Percentiles rank a stretch among this genome's conserved stretches.
phyloP scores from a whole-genome alignment of 1,140 invertebrate genomes.

The Antheraea mylitta region DNA sequence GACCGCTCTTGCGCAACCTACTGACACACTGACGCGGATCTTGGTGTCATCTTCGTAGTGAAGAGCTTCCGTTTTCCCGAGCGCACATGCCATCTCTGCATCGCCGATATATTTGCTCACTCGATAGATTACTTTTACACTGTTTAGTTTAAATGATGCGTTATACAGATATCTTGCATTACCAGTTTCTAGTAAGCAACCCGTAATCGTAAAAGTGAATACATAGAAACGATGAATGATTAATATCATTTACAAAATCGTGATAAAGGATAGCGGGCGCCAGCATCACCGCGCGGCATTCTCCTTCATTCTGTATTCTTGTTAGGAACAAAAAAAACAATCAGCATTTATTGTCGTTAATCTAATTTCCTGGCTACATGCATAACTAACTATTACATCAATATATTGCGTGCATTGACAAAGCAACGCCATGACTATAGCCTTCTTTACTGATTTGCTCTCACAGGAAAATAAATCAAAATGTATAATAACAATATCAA shows the following conservation, averaged over 20 bases:
- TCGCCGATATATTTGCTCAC: not conserved
- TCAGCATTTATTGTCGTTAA: too few species aligned
- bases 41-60: not conserved
- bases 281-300: not conserved
- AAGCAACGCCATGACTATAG: too few species aligned
- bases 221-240: not conserved
- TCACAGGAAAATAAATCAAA: too few species aligned
- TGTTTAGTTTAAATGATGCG: too few species aligned
- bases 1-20: not conserved
- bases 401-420: too few species aligned
- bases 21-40: not conserved
- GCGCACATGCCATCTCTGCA: conserved; percentile 26
- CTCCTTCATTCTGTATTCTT: not conserved
- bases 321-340: not conserved
- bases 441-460: too few species aligned
- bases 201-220: not conserved
- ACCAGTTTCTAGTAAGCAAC: not conserved
- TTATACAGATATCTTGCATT: not conserved
- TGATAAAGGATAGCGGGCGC: too few species aligned
- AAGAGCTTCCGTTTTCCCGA: not conserved
- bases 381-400: too few species aligned
- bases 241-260: too few species aligned
- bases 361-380: too few species aligned
- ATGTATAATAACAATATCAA: too few species aligned
- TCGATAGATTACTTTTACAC: not conserved